Percentiles rank a stretch among this genome's conserved stretches.
Conservation (phyloP, 2,113 vertebrate species). For the Sus scrofa region DNA sequence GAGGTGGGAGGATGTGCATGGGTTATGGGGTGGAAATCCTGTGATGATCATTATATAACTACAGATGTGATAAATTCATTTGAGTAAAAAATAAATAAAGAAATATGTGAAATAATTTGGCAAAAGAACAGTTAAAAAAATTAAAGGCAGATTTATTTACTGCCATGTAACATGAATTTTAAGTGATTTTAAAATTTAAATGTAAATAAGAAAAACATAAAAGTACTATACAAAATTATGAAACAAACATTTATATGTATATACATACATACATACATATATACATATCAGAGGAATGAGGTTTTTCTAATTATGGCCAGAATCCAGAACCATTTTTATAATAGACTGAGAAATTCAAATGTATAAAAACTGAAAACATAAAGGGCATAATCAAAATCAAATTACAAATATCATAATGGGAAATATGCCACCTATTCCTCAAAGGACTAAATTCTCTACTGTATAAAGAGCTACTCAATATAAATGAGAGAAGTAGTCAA, state of each 20-base stretch:
- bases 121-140: background rate
- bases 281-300: background rate
- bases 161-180: background rate
- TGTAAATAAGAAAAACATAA: background rate
- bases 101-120: background rate
- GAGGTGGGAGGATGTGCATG: too few species aligned
- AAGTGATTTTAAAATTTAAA: background rate
- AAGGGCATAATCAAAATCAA: background rate
- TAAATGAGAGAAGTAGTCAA: background rate
- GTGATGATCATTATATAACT: too few species aligned
- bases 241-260: background rate
- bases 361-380: background rate
- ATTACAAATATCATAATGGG: background rate
- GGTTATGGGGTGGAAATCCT: too few species aligned
- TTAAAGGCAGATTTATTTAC: slow-evolving; percentile 6
- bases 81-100: too few species aligned
- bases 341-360: background rate
- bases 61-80: too few species aligned
- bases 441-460: background rate
- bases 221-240: background rate
- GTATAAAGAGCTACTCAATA: background rate
- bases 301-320: background rate
- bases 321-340: background rate
- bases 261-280: background rate
- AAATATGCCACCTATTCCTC: background rate